Evolutionary conservation across 64 coral and sea anemone species (phyloP).

Genomic region (Pachyseris speciosa): DNA sequence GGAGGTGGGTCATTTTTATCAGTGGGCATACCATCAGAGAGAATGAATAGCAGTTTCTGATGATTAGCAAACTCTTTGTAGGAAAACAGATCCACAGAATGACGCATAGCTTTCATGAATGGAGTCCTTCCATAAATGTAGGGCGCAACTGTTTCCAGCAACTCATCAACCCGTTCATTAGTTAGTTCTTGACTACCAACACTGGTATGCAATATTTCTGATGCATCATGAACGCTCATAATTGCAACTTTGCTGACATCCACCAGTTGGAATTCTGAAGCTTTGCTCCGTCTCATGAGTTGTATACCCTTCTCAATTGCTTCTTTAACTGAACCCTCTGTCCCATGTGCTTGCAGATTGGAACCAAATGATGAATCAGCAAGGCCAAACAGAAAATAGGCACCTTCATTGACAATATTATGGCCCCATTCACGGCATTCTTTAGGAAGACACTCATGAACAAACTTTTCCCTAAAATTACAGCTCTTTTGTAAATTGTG

Average conservation of each 20-base stretch:
- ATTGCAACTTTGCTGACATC: not conserved
- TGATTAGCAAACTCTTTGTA: not conserved
- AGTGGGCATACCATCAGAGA: conserved; percentile 44
- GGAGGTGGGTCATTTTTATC: not conserved
- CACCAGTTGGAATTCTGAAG: not conserved
- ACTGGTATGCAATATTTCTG: conserved; percentile 26
- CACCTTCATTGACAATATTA: not conserved
- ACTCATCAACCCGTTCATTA: not conserved
- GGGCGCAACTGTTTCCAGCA: not conserved
- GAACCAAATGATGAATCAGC: not conserved
- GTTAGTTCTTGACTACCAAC: conserved; percentile 33
- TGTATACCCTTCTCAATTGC: not conserved
- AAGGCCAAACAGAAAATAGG: not conserved
- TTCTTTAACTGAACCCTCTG: not conserved
- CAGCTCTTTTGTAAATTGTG: not conserved
- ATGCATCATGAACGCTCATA: conserved; percentile 34
- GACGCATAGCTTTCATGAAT: not conserved
- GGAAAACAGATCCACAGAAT: conserved; percentile 1
- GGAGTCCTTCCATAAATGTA: conserved; percentile 42
- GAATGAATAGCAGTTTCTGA: conserved; percentile 38
- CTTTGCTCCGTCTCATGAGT: too few relatives aligned
- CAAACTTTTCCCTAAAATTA: not conserved
- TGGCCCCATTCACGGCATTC: not conserved
- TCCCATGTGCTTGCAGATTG: not conserved
- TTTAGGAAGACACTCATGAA: not conserved